Percentiles rank a stretch among this genome's conserved stretches.
phyloP scores from a whole-genome alignment of 2,797 vertebrate genomes.

The Myripristis murdjan region DNA sequence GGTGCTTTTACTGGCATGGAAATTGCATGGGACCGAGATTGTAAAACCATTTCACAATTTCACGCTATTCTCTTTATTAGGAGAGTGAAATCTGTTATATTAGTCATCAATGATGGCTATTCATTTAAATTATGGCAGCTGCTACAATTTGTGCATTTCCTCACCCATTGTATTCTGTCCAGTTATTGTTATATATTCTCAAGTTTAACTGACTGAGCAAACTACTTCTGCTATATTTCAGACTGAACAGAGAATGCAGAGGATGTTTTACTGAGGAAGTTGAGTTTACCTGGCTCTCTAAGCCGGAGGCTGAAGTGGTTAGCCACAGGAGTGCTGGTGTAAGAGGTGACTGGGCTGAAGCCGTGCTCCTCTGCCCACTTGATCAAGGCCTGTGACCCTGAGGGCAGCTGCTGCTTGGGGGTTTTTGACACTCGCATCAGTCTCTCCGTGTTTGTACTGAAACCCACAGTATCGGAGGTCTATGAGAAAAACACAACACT shows the following conservation, averaged over 20 bases:
- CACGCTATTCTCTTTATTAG: conserved; percentile 20
- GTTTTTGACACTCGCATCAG: conserved; percentile 82
- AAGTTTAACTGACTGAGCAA: background rate
- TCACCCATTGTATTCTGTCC: background rate
- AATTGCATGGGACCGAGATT: conserved; percentile 20
- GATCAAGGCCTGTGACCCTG: conserved; percentile 89
- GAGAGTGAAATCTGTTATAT: conserved; percentile 19
- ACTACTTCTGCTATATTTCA: background rate
- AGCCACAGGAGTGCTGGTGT: conserved; percentile 91
- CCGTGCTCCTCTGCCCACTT: conserved; percentile 90
- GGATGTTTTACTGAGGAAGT: conserved; percentile 2
- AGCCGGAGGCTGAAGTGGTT: conserved; percentile 93
- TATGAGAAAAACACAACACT: conserved; percentile 68
- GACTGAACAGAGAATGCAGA: background rate
- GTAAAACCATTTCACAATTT: conserved; percentile 40
- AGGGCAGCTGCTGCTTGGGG: conserved; percentile 82
- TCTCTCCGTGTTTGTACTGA: conserved; percentile 86
- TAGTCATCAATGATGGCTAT: background rate
- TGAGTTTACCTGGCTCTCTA: conserved; percentile 87
- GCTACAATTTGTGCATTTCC: background rate
- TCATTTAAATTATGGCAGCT: background rate
- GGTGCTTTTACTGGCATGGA: conserved; percentile 40
- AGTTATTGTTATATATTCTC: too few relatives aligned
- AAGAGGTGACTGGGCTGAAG: conserved; percentile 90
- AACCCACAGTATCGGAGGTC: conserved; percentile 92